A percentile compares a stretch with the other conserved stretches of the same genome.
Conservation (phyloP, 2,113 vertebrate species). For the Recurvirostra avosetta region DNA sequence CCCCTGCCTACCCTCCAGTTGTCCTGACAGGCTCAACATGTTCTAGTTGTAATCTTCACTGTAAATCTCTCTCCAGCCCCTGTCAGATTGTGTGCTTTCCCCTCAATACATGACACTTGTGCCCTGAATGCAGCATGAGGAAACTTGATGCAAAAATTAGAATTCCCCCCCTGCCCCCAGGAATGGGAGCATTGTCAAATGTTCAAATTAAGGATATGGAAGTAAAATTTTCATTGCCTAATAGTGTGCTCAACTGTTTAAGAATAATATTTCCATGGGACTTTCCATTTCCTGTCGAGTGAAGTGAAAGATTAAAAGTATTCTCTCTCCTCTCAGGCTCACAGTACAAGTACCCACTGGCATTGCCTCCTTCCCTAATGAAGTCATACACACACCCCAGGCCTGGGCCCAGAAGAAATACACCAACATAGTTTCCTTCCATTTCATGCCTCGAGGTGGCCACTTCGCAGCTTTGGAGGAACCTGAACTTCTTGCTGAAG, state of each 20-base stretch:
- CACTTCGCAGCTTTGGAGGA: conserved; percentile 79
- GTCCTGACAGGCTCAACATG: neutral
- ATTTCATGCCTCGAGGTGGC: conserved; percentile 73
- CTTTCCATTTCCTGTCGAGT: neutral
- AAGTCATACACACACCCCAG: conserved; percentile 51
- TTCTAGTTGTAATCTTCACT: neutral
- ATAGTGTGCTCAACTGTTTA: neutral
- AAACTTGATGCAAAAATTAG: neutral
- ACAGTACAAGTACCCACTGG: conserved; percentile 72
- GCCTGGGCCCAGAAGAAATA: conserved; percentile 70
- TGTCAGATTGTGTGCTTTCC: neutral
- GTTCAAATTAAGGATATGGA: neutral
- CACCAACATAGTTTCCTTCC: conserved; percentile 70
- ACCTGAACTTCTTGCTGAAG: conserved; percentile 72
- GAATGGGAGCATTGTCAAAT: neutral
- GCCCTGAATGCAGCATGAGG: neutral
- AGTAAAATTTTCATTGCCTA: neutral
- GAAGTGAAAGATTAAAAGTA: neutral
- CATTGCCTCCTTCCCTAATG: conserved; percentile 73
- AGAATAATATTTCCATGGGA: neutral
- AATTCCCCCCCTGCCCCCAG: neutral
- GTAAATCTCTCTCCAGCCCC: neutral
- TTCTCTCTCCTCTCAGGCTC: conserved; percentile 55
- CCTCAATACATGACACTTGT: neutral
- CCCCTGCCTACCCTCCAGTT: neutral